Base-by-base conservation (phyloP, 2,888 invertebrate genomes). In the Ichneumon xanthorius region DNA sequence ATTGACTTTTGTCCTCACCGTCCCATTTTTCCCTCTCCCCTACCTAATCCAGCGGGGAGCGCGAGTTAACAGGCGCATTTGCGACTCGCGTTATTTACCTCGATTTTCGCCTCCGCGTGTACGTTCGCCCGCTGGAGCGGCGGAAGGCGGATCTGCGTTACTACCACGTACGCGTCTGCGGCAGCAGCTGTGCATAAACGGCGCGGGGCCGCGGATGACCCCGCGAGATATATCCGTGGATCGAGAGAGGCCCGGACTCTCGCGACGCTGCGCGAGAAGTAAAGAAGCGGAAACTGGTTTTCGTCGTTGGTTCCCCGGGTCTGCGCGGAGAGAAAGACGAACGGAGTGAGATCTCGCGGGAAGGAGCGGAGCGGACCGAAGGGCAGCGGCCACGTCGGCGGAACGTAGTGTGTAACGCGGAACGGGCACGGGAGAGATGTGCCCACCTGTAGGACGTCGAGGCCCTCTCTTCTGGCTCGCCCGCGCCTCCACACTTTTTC, bases 371-470 rank as follows among this genome's bases (percentile, higher is more conserved):
- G 70, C 53, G 71, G 70, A 70, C 67, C 80, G 67, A 72, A 76
- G 80, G 80, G 55, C 70, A 81, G 53, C 30, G 30, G 30, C 70
- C 58, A 1, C 68, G 48, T 5, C 78, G 40, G 73, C 50, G 80
- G 72, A 76, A 71, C 48, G 37, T 19, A 22, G 76, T 67, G 76
- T 50, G 37, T 61, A 61, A 30, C 61, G 37, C 65, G 37, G 76
- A 76, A 76, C 55, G 71, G 61, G 53, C 11, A 45, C 45, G 76
- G 55, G 80, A 48, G 75, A 85, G 67, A 80, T 76, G 76, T 87
- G 84, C 86, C 87, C 87, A 88, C 88, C 88, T 88, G 87, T 87
- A 87, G 88, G 85, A 87, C 86, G 82, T 86, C 81, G 80, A 87
- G 77, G 68, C 79, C 14, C 82, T 77, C 55, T 48, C 50, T 67